Base-by-base conservation (phyloP, 1,140 invertebrate species). In the Steinernema khuongi region DNA sequence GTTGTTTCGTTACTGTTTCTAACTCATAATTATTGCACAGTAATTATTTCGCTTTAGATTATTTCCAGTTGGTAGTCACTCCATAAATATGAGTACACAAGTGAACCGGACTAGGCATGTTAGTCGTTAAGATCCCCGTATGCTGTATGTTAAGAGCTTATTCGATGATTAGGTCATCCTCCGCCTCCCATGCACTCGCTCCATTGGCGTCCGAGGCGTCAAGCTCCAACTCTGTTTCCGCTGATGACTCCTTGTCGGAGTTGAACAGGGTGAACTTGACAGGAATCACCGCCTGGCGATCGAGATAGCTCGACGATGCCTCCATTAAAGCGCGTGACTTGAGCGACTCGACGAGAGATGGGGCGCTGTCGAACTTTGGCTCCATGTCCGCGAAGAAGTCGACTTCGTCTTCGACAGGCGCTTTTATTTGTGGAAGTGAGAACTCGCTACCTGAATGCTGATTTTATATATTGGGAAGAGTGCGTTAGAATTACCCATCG, bases 61-160 rank as follows among this genome's bases (percentile, higher is more conserved):
- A n/a, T n/a, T n/a, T n/a, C n/a, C n/a, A n/a, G n/a, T n/a, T n/a
- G n/a, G n/a, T n/a, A n/a, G n/a, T n/a, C n/a, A n/a, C n/a, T n/a
- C n/a, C n/a, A n/a, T n/a, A n/a, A n/a, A n/a, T n/a, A n/a, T n/a
- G n/a, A n/a, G n/a, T n/a, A n/a, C n/a, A n/a, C n/a, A 60, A 60
- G 50, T 60, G 50, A 60, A 60, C 50, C 50, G 50, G 50, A 60
- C 50, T 60, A 60, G 50, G 50, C 50, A 11, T 14, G n/a, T n/a
- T n/a, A n/a, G n/a, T n/a, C 50, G 50, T 60, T 22, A 60, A 22
- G 14, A 26, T 60, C 50, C 50, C 50, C 50, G 50, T 60, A 60
- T 60, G 4, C 50, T n/a, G 4, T 7, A 11, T 60, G 14, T 60
- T 14, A 4, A 26, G 4, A 26, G 11, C 26, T 60, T 60, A 60